Evolutionary conservation across 2,888 invertebrate species (phyloP).

Genomic region (Leptura quadrifasciata): DNA sequence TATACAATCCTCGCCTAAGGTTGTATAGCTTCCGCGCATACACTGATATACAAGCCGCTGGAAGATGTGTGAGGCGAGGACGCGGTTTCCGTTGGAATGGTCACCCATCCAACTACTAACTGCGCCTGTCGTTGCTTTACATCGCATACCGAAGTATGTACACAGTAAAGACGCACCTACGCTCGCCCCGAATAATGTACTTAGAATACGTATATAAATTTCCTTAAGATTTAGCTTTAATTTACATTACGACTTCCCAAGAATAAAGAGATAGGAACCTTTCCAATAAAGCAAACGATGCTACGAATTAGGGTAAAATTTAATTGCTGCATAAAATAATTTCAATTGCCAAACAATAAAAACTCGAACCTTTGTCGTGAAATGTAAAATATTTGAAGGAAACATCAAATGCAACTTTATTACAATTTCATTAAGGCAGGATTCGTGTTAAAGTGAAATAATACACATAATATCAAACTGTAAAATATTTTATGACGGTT

Average conservation of each 20-base stretch:
- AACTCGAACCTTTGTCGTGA: constrained; percentile 18
- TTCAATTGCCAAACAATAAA: constrained; percentile 24
- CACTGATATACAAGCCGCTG: too few relatives aligned
- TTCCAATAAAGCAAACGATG: background rate
- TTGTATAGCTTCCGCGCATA: too few relatives aligned
- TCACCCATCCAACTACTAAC: too few relatives aligned
- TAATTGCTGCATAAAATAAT: constrained; percentile 19
- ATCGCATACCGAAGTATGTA: too few relatives aligned
- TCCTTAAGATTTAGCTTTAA: too few relatives aligned
- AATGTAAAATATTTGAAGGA: constrained; percentile 34
- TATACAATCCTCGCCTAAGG: too few relatives aligned
- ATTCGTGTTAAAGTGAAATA: constrained; percentile 14
- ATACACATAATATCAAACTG: constrained; percentile 13
- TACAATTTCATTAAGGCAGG: constrained; percentile 29
- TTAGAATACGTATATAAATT: too few relatives aligned
- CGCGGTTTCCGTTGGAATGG: too few relatives aligned
- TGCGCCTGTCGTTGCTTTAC: too few relatives aligned
- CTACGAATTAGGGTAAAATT: background rate
- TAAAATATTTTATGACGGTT: constrained; percentile 28
- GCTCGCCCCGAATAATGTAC: too few relatives aligned
- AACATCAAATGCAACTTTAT: constrained; percentile 24
- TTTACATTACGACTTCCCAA: background rate
- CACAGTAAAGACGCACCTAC: too few relatives aligned
- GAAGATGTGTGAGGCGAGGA: too few relatives aligned
- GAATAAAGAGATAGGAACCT: background rate